Percentiles rank a stretch among this genome's conserved stretches.
phyloP scores from a whole-genome alignment of 2,888 invertebrate genomes.

The Dorcus hopei region DNA sequence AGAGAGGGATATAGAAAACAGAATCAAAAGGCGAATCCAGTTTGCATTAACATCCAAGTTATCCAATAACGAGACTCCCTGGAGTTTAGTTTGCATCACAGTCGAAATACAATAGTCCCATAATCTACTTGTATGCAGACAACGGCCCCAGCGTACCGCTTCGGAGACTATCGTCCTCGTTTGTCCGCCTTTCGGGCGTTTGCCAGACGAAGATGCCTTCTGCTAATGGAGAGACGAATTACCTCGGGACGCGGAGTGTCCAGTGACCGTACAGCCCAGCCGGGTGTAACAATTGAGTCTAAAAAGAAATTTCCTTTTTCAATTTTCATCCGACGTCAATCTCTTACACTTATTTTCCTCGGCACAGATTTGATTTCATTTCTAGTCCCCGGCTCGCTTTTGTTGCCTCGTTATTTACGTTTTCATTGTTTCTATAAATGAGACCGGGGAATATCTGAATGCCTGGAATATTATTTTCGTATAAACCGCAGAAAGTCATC shows the following conservation, averaged over 20 bases:
- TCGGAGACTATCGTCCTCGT: background rate
- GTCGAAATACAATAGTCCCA: conserved; percentile 38
- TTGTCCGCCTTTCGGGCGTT: background rate
- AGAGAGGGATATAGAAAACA: conserved; percentile 5
- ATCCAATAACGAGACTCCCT: conserved; percentile 39
- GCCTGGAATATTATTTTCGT: background rate
- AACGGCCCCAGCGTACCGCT: conserved; percentile 6
- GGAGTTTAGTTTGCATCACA: conserved; percentile 40
- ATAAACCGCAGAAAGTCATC: background rate
- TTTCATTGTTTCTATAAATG: conserved; percentile 48
- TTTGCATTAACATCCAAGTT: conserved; percentile 37
- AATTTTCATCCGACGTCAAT: conserved; percentile 52
- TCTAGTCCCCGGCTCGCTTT: conserved; percentile 37
- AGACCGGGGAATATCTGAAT: conserved; percentile 38
- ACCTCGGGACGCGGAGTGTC: conserved; percentile 25
- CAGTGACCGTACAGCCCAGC: conserved; percentile 43
- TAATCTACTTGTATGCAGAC: conserved; percentile 40
- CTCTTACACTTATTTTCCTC: conserved; percentile 51
- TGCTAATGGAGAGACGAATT: conserved; percentile 5
- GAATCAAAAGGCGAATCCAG: conserved; percentile 21
- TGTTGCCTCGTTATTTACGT: conserved; percentile 46
- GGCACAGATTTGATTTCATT: conserved; percentile 51
- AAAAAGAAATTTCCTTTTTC: conserved; percentile 55
- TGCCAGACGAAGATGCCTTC: background rate
- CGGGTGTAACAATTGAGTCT: conserved; percentile 50